Base-by-base conservation (phyloP, 2,113 vertebrate species). In the western clawed frog (Xenopus tropicalis) region DNA sequence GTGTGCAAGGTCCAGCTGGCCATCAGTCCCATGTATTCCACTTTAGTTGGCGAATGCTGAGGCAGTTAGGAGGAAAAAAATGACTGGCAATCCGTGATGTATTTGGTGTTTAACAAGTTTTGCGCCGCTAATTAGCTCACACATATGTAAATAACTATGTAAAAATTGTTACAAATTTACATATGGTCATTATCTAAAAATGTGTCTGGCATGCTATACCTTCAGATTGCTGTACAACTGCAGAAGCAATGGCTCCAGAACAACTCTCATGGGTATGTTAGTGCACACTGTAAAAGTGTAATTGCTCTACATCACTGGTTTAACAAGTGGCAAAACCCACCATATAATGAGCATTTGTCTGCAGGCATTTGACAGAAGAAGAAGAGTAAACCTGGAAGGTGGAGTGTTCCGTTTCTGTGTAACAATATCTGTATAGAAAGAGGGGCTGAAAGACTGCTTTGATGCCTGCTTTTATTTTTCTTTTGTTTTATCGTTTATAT, bases 391-490 rank as follows among this genome's bases (percentile, higher is more conserved):
- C 24, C 11, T 65, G 56, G 37, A 52, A 14, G 64, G 22, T 16
- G 25, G 22, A 10, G 42, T 52, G 58, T 56, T 21, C 66, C 44
- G 56, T 63, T 63, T 22, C 22, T 69, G 61, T 20, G 59, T 24
- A 67, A 67, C 22, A 61, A 51, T 37, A 61, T 48, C 66, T 20
- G 24, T 83, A 83, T 83, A 87, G 71, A 88, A 89, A 89, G 82
- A 86, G 82, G 80, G 88, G 85, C 84, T 82, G 83, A 70, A 82
- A 67, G 81, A 86, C 70, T 83, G 72, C 79, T 83, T 86, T 89
- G 73, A 86, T 84, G 87, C 89, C 86, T 80, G 84, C 85, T 86
- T 88, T 89, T 89, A 87, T 89, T 90, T 78, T 74, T 84, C n/a
- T n/a, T n/a, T 79, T 74, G 29, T 37, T 37, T 37, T 37, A 37